These are phyloP conservation scores for Drosophila hamatofila DNA, from an alignment of 2,888 invertebrate species.

Conservation along the genomic window DNA sequence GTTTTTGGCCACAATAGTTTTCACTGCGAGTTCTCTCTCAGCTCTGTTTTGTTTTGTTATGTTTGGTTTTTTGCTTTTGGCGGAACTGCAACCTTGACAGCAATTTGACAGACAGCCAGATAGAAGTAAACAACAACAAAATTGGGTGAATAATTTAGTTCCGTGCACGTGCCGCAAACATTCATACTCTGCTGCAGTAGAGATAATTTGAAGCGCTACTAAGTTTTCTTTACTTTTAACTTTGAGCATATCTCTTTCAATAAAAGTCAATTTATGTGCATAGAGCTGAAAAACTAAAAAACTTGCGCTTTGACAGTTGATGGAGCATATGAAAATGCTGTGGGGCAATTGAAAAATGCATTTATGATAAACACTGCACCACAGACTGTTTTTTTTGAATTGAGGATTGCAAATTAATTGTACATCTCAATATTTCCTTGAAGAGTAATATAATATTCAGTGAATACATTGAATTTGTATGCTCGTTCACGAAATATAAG, in stretches of 20 bases:
- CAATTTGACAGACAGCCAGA: slow-evolving; percentile 73
- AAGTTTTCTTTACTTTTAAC: slow-evolving; percentile 13
- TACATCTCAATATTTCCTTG: not conserved
- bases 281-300: not conserved
- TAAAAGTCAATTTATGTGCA: slow-evolving; percentile 6
- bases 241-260: not conserved
- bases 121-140: slow-evolving; percentile 57
- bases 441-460: not conserved
- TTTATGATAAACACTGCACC: not conserved
- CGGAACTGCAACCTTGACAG: slow-evolving; percentile 65
- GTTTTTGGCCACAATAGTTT: slow-evolving; percentile 55
- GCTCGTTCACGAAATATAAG: too few species aligned
- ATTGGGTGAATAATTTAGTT: slow-evolving; percentile 9
- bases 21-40: slow-evolving; percentile 14
- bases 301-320: not conserved
- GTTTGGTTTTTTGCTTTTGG: slow-evolving; percentile 14
- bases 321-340: not conserved
- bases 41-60: slow-evolving; percentile 18
- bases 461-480: too few species aligned
- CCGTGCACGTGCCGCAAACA: slow-evolving; percentile 2
- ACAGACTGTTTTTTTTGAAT: not conserved
- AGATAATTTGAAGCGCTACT: not conserved
- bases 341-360: not conserved
- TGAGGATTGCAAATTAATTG: too few species aligned
- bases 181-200: slow-evolving; percentile 12